A percentile compares a stretch with the other conserved stretches of the same genome.
These are phyloP conservation scores for Drosophila multiciliata DNA, from an alignment of 2,888 invertebrate genomes.

Conservation along the genomic window DNA sequence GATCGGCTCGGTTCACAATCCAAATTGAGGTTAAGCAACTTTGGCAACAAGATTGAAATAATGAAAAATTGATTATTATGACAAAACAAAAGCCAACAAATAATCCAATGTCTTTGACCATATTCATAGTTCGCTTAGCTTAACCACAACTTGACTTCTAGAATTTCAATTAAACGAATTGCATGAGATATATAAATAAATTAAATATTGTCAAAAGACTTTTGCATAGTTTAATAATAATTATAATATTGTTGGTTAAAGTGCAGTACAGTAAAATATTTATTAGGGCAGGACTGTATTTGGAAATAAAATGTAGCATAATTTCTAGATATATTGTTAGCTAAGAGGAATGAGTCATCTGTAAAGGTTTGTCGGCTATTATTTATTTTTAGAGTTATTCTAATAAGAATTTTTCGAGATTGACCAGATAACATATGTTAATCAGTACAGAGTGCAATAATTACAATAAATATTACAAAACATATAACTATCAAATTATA, in stretches of 20 bases:
- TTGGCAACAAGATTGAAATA: conserved; percentile 35
- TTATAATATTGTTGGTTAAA: neutral
- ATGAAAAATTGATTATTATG: conserved; percentile 22
- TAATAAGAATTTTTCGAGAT: neutral
- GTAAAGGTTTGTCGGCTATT: neutral
- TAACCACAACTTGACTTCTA: conserved; percentile 68
- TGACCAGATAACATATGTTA: neutral
- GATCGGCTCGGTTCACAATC: conserved; percentile 33
- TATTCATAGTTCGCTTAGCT: conserved; percentile 32
- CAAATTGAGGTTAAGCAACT: conserved; percentile 70
- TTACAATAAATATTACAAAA: neutral
- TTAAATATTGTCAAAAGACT: conserved; percentile 9
- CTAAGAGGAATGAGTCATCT: neutral
- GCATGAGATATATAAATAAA: conserved; percentile 34
- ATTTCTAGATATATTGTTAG: conserved; percentile 16
- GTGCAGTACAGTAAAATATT: neutral
- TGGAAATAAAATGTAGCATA: conserved; percentile 4
- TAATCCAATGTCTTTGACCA: conserved; percentile 62
- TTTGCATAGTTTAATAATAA: neutral
- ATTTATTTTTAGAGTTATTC: neutral
- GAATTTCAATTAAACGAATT: conserved; percentile 58
- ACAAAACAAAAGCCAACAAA: conserved; percentile 13
- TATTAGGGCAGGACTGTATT: conserved; percentile 17
- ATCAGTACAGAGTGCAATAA: neutral
- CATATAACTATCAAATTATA: neutral